Base-by-base conservation (phyloP, 2,113 vertebrate genomes). In the Aphelocoma coerulescens region DNA sequence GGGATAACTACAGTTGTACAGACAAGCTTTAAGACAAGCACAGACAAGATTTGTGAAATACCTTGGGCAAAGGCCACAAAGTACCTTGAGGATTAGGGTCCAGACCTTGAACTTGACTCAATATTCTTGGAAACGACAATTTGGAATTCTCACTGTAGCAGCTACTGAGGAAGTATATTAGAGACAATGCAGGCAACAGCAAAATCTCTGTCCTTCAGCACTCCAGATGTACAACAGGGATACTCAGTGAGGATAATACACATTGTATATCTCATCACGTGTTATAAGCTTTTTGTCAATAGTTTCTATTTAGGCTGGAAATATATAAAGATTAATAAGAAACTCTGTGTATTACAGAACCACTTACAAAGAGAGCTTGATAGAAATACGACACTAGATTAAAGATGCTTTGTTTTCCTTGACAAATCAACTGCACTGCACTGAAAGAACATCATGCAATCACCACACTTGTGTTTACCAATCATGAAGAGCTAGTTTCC, bases 131-230 rank as follows among this genome's bases (percentile, higher is more conserved):
- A 80, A 93, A 81, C 44, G 73, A 72, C 79, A 68, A 59, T 78
- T 88, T 91, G 75, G 55, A 89, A 67, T 96, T 88, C 67, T 77
- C 85, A 67, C 48, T 73, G 82, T 15, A 88, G 82, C 9, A 1
- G 57, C n/a, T 57, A 33, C 57, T 22, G 72, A 84, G 68, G 63
- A 77, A 77, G 12, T 17, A 10, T 22, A 21, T 55, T 54, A 49
- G 59, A 79, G 71, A 85, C 62, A 62, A 37, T 1, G 26, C 1
- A 19, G 69, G n/a, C 72, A 44, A 37, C 27, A 61, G 20, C 76
- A 89, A 90, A 81, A 65, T n/a, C 90, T 94, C 90, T 95, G 88
- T 95, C 90, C 92, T 88, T 96, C 91, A 97, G 95, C 88, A 91
- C 96, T 93, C 68, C 61, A 19, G 48, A 77, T 51, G 46, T 62